These are phyloP conservation scores for Cyprinodon brontotheroides DNA, from an alignment of 2,113 vertebrate genomes.

Conservation along the genomic window DNA sequence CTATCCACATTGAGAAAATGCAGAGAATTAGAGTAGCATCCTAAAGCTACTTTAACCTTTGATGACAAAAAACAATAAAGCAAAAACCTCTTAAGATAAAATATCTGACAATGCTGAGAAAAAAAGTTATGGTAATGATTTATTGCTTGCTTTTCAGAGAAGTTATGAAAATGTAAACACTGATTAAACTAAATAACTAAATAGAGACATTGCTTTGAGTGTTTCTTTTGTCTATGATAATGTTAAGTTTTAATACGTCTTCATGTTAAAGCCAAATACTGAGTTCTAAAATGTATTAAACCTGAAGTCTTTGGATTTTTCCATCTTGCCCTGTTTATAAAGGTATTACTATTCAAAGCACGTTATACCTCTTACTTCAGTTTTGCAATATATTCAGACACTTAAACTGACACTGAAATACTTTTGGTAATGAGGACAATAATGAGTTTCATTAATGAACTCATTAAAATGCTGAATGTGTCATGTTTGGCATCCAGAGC, in stretches of 20 bases:
- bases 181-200: neutral
- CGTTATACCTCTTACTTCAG: neutral
- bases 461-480: neutral
- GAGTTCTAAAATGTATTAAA: neutral
- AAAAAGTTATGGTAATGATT: too few species aligned
- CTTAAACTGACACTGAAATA: conserved; percentile 2
- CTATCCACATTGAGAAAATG: too few species aligned
- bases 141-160: neutral
- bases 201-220: neutral
- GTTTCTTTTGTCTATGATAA: neutral
- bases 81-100: too few species aligned
- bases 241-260: neutral
- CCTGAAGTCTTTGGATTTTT: neutral
- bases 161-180: neutral
- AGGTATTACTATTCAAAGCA: conserved; percentile 3
- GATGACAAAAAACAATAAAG: too few species aligned
- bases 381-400: neutral
- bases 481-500: neutral
- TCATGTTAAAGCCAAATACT: neutral
- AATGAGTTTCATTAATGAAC: conserved; percentile 9
- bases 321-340: neutral
- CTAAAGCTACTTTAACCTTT: too few species aligned
- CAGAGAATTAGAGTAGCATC: too few species aligned
- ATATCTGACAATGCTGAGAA: too few species aligned
- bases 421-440: conserved; percentile 4